A percentile compares a stretch with the other conserved stretches of the same genome.
Conservation (phyloP, 2,113 vertebrate species). For the Lanius ludovicianus region DNA sequence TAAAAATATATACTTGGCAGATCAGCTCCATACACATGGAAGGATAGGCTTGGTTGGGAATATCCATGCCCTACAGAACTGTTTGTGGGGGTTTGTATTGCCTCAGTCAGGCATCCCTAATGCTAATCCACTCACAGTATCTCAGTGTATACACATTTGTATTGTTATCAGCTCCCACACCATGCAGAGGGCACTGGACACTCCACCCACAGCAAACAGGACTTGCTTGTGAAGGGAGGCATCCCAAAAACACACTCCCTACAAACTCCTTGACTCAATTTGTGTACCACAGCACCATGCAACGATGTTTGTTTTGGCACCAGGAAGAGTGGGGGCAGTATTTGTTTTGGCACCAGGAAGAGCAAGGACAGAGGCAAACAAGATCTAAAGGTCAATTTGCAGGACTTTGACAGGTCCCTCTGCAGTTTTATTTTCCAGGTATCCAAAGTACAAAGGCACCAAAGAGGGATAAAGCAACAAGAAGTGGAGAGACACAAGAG, state of each 20-base stretch:
- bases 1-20: neutral
- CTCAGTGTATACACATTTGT: neutral
- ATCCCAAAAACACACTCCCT: neutral
- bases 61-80: neutral
- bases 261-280: neutral
- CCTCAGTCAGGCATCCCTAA: neutral
- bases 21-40: neutral
- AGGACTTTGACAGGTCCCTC: neutral
- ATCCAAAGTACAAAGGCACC: neutral
- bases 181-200: neutral
- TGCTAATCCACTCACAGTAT: neutral
- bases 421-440: fast-evolving
- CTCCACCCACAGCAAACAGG: neutral
- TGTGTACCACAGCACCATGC: neutral
- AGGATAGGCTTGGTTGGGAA: neutral
- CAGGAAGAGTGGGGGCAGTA: neutral
- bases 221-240: neutral
- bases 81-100: neutral
- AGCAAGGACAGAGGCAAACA: neutral
- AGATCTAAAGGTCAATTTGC: neutral
- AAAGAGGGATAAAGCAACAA: neutral
- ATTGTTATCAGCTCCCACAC: neutral
- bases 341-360: neutral
- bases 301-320: neutral
- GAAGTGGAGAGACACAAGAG: neutral